Evolutionary conservation across 1,140 invertebrate genomes (phyloP), one percentile per base, ranked within the genome.

Genomic region (Drosophila oshimai): DNA sequence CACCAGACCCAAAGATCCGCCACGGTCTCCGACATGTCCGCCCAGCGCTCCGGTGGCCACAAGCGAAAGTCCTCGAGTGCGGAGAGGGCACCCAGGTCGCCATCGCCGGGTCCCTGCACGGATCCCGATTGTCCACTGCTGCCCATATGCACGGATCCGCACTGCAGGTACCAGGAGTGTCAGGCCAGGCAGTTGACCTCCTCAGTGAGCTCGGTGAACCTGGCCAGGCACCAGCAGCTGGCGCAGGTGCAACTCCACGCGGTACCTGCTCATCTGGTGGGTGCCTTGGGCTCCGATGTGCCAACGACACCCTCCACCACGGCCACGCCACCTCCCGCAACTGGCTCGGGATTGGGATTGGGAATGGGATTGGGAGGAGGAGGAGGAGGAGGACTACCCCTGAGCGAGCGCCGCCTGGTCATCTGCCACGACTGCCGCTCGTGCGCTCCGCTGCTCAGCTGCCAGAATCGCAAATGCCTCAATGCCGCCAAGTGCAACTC

Each of bases 401-500:
- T 34, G n/a, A 47, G 41, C 3, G 84, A 83, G 45, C 86, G 89
- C 9, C 69, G 76, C 0, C 70, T 89, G 34, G 84, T 89, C 15
- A 89, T 89, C 53, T 90, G 89, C 62, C 89, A 90, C 24, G 89
- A 90, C 34, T 90, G 89, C 39, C 72, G 89, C 2, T 90, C 81
- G 18, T 91, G 89, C 34, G 84, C 89, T 3, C 89, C 90, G 17
- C 67, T 89, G 10, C 58, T 77, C 6, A 80, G 78, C 67, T 91
- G 90, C 75, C 89, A 76, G 54, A 91, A 91, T 88, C 76, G 89
- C 41, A 91, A 91, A 76, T 91, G 90, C 81, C 80, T 91, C 53
- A 90, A 90, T 31, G 88, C 88, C 73, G 78, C 89, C 75, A 91
- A 91, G 67, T 90, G 90, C 79, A 91, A 91, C 74, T 91, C 90